Evolutionary conservation across 2,797 vertebrate genomes (phyloP), one percentile per base, ranked within the genome.

Genomic region (Gadopsis bispinosus): DNA sequence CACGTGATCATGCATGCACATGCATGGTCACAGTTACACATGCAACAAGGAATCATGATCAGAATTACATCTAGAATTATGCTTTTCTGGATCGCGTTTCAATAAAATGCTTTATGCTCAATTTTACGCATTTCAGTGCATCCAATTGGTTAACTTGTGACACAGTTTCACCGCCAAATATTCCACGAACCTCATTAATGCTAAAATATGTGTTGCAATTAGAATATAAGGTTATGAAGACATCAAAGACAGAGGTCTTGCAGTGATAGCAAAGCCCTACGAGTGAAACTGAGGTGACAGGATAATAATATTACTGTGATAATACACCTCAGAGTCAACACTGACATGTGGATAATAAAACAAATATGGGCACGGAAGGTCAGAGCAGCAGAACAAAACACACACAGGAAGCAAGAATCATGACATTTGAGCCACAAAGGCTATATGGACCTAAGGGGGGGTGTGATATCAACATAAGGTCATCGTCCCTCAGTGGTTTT

Each of bases 381-480:
- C 65, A 54, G 58, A 39, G 63, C 67, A 19, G 68, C 31, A 22
- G 19, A 59, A 60, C 19, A 69, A 66, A 76, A 78, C 61, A 71
- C 55, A 67, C 62, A 50, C 39, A 60, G 45, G 11, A 66, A 66
- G 48, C 50, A 54, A 22, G 26, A 64, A 67, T 67, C 67, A 71
- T 83, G 50, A 56, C 73, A 79, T 86, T 85, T 83, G 59, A 39
- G 56, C 71, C 22, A 66, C 19, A 74, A 74, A 83, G 68, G 69
- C 58, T 80, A 78, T 76, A 53, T 63, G 26, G 33, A 75, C 65
- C 59, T 75, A 60, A 13, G 20, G 53, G 62, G 62, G 33, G 65
- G 67, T 77, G 78, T 75, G 62, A 59, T 69, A 65, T 29, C 48
- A 76, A 29, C 37, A 59, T 41, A 70, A 73, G 68, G 33, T 60